A percentile compares a stretch with the other conserved stretches of the same genome.
Conservation (phyloP, 2,888 invertebrate genomes). For the Amphipoea oculea region DNA sequence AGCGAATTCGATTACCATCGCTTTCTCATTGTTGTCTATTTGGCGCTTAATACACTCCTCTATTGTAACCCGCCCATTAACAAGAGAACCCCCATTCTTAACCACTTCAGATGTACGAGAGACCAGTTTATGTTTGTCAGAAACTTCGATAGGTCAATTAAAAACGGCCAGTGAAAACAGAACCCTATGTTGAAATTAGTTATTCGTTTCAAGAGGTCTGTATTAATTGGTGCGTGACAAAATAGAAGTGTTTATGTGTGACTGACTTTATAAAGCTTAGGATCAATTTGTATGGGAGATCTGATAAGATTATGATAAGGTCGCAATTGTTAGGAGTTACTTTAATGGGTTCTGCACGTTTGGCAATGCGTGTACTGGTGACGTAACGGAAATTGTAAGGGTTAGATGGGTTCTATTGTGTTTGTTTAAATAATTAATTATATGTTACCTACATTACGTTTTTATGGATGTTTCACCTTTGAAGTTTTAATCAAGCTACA, state of each 20-base stretch:
- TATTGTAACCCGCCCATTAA: constrained; percentile 68
- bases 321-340: constrained; percentile 70
- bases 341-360: constrained; percentile 66
- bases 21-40: constrained; percentile 80
- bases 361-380: constrained; percentile 62
- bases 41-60: constrained; percentile 78
- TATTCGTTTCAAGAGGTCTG: constrained; percentile 65
- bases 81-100: constrained; percentile 64
- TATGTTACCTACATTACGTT: constrained; percentile 8
- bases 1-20: constrained; percentile 85
- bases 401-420: constrained; percentile 25
- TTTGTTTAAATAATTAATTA: constrained; percentile 43
- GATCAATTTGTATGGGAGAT: constrained; percentile 68
- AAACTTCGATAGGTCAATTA: constrained; percentile 52
- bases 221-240: constrained; percentile 66
- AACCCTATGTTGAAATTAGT: constrained; percentile 57
- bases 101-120: constrained; percentile 57
- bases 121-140: constrained; percentile 62
- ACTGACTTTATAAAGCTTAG: constrained; percentile 76
- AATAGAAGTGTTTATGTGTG: constrained; percentile 78
- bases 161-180: constrained; percentile 65
- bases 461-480: background rate
- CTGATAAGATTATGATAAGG: constrained; percentile 72
- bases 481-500: background rate
- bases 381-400: constrained; percentile 48